Base-by-base conservation (phyloP, 2,113 vertebrate species). In the Gymnarchus niloticus region DNA sequence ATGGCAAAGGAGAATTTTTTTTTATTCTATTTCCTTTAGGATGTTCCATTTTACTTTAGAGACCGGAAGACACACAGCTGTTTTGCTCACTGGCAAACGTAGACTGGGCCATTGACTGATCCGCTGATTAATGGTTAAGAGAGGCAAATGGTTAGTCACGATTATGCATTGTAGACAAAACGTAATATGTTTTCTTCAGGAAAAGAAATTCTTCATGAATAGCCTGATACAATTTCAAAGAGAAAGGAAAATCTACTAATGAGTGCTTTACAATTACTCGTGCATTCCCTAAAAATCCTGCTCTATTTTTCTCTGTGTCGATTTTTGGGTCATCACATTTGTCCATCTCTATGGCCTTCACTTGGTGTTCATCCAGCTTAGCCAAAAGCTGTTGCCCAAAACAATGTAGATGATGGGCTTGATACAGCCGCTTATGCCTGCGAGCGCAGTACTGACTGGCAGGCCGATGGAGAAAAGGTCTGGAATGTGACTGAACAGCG, bases 341-440 rank as follows among this genome's bases (percentile, higher is more conserved):
- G n/a, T n/a, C n/a, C n/a, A n/a, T n/a, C n/a, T n/a, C n/a, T n/a
- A n/a, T n/a, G n/a, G n/a, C n/a, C n/a, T n/a, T n/a, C n/a, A n/a
- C n/a, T n/a, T n/a, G n/a, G n/a, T n/a, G n/a, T 73, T 51, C 81
- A 86, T 83, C 85, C 85, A 86, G 5, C 7, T 93, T 89, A 95
- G 95, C 88, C 92, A 94, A 37, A 94, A 94, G 89, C 95, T 94
- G 84, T 94, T 93, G 7, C 95, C 94, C 92, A 95, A 93, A 91
- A 95, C 94, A 86, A 95, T 94, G 0, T 96, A 96, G 44, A 96
- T 91, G 7, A 96, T 92, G 0, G 95, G 95, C 85, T 96, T 96
- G 94, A 96, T 92, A 87, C 95, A 96, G 90, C 95, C 96, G 90
- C 95, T 96, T 85, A 93, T 92, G 0, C 91, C 92, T 0, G 95